Evolutionary conservation across 2,113 vertebrate species (phyloP), one percentile per base, ranked within the genome.

Genomic region (Lasiurus cinereus): DNA sequence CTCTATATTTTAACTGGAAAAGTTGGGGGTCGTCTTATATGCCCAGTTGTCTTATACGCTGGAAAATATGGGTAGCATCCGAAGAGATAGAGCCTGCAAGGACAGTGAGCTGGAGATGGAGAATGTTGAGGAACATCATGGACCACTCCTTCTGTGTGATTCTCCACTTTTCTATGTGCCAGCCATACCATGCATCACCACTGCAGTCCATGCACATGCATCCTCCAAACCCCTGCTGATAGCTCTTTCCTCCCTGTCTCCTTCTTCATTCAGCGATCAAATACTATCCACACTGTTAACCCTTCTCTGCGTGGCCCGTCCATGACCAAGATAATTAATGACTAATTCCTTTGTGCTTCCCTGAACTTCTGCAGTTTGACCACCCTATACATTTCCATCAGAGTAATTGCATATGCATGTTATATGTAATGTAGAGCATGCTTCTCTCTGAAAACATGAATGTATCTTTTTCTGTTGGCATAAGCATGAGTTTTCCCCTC

Each of bases 161-260:
- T 64, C 19, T 73, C 7, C 12, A 39, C 14, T n/a, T 59, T 66
- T n/a, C 43, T 72, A 1, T 24, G 29, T 22, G 50, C 16, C 31
- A 46, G 7, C 3, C 2, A 1, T 13, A 43, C 11, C 15, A 19
- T 11, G 8, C 27, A 12, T 22, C 18, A 46, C 8, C 3, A 5
- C 16, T 3, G 3, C 1, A 48, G 13, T 22, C 11, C n/a, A 15
- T 5, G 15, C 15, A 22, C 8, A 4, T 3, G 3, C 29, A 10
- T 22, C 50, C 14, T 64, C 52, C 24, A 54, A 64, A 13, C 5
- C 48, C 50, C 13, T 19, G 27, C 29, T 72, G 18, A 21, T 59
- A 56, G 3, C 8, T 29, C 82, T 64, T 36, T 14, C 6, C 24
- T 7, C 5, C 4, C 46, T 5, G 10, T 31, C 14, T 70, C 22